Percentiles rank a stretch among this genome's conserved stretches.
phyloP scores from a whole-genome alignment of 2,888 invertebrate genomes.

The Synergus gifuensis region DNA sequence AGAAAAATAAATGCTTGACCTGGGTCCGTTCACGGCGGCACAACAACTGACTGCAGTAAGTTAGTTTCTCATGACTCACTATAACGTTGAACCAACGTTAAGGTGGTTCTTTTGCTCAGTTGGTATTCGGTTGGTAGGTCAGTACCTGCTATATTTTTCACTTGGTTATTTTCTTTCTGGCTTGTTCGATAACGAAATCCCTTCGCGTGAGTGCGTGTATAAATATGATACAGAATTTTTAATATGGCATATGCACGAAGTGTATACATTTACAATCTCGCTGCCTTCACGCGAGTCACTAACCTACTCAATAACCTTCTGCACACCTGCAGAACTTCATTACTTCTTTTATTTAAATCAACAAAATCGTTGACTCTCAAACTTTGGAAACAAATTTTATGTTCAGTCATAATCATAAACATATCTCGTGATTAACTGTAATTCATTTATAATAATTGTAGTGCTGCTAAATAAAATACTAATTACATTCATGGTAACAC shows the following conservation, averaged over 20 bases:
- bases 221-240: slow-evolving; percentile 25
- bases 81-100: not conserved
- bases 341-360: slow-evolving; percentile 1
- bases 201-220: slow-evolving; percentile 39
- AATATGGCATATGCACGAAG: slow-evolving; percentile 27
- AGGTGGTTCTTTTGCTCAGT: not conserved
- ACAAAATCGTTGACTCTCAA: not conserved
- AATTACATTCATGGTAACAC: too few species aligned
- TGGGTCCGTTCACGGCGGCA: slow-evolving; percentile 25
- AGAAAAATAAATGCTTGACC: not conserved
- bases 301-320: slow-evolving; percentile 7
- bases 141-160: slow-evolving; percentile 1
- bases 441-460: too few species aligned
- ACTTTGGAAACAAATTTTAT: not conserved
- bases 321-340: not conserved
- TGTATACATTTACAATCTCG: not conserved
- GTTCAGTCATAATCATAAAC: not conserved
- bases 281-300: slow-evolving; percentile 8
- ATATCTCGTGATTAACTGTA: too few species aligned
- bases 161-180: slow-evolving; percentile 11
- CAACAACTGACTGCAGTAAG: slow-evolving; percentile 10
- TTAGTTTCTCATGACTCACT: slow-evolving; percentile 2
- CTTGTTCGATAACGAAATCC: slow-evolving; percentile 16
- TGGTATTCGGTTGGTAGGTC: not conserved
- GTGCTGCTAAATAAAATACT: too few species aligned